Percentiles rank a stretch among this genome's conserved stretches.
These are phyloP conservation scores for Callinectes sapidus DNA, from an alignment of 2,888 invertebrate species.

Conservation along the genomic window DNA sequence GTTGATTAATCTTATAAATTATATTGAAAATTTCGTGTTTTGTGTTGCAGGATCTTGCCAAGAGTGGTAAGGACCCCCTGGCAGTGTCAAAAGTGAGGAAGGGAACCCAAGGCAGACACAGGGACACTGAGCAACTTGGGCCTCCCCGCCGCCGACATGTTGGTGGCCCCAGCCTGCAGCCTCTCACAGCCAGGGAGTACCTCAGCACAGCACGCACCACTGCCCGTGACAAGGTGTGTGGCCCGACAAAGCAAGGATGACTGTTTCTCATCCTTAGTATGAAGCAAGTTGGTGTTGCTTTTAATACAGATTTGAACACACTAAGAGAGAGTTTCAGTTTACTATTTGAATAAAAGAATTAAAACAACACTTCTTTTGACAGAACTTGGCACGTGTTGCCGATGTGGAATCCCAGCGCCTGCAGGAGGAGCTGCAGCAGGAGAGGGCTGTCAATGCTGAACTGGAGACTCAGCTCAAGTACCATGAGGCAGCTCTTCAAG, in stretches of 20 bases:
- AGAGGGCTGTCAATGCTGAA: slow-evolving; percentile 40
- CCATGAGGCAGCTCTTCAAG: slow-evolving; percentile 52
- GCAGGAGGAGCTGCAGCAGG: slow-evolving; percentile 54
- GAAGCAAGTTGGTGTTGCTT: neutral
- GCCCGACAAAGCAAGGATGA: neutral
- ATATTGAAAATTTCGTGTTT: too few species aligned
- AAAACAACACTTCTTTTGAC: neutral
- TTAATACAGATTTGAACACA: neutral
- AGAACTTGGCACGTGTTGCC: slow-evolving; percentile 55
- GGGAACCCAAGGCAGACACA: neutral
- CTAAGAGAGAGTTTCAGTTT: too few species aligned
- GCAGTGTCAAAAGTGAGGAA: slow-evolving; percentile 10
- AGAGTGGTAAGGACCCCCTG: slow-evolving; percentile 32
- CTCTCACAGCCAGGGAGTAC: slow-evolving; percentile 58
- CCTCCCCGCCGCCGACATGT: slow-evolving; percentile 41
- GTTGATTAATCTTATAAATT: too few species aligned
- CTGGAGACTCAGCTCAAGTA: slow-evolving; percentile 52
- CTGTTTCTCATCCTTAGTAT: too few species aligned
- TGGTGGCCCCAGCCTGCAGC: slow-evolving; percentile 32
- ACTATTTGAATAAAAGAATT: neutral
- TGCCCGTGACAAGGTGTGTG: slow-evolving; percentile 54
- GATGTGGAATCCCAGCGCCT: slow-evolving; percentile 49
- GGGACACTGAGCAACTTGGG: slow-evolving; percentile 29
- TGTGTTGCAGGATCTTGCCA: slow-evolving; percentile 38
- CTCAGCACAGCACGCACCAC: slow-evolving; percentile 51